Evolutionary conservation across 2,888 invertebrate species (phyloP), one percentile per base, ranked within the genome.

Genomic region (Dryadula phaetusa): DNA sequence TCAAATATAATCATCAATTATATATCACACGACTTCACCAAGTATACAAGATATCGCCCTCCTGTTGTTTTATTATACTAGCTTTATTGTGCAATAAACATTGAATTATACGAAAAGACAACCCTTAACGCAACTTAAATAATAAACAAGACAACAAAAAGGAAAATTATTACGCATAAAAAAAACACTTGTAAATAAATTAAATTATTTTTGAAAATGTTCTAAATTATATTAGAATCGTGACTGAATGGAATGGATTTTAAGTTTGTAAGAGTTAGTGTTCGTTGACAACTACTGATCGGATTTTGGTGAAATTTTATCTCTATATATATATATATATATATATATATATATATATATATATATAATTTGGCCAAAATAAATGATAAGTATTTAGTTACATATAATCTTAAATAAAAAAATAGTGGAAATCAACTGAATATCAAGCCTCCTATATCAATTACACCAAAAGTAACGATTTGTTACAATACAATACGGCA

Each of bases 21-120:
- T 54, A 54, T 42, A 18, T 58, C 58, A 52, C 42, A 44, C 20
- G 63, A 49, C 46, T 60, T 54, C 42, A 14, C 28, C 42, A 22
- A 25, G 28, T 49, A 62, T 52, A 52, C 52, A 28, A 46, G 40
- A 44, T 49, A 62, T 69, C 65, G 32, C 54, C 66, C 62, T 28
- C 65, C 69, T 34, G 42, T 60, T 60, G 66, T 69, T 69, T 62
- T 66, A 69, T 62, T 65, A 46, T 52, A 53, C 20, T 52, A 66
- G 37, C 34, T 69, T 66, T 66, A 66, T 66, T 52, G 44, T 53
- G 44, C 47, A 56, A 69, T 69, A 66, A 66, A 68, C 52, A 54
- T 65, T 66, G 63, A 69, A 60, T 66, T 66, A 66, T 65, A 34
- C 20, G 63, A 60, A 60, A 53, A 25, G 46, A 25, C 46, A 20